A percentile compares a stretch with the other conserved stretches of the same genome.
These are phyloP conservation scores for Melanocharis versteri DNA, from an alignment of 2,113 vertebrate genomes.

Conservation along the genomic window DNA sequence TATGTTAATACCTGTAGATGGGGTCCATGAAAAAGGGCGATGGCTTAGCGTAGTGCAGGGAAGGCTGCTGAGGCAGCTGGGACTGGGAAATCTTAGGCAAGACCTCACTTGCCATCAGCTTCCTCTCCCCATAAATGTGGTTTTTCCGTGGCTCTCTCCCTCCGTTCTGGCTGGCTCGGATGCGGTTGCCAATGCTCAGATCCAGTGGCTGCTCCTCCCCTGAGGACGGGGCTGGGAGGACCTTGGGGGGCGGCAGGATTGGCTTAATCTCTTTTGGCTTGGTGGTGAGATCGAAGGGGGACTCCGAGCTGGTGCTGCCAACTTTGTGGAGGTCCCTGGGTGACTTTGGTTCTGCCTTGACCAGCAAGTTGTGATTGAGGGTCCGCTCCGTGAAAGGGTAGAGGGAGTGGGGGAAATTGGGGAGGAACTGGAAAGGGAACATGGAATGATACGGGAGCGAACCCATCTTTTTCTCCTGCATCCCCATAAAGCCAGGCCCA, in stretches of 20 bases:
- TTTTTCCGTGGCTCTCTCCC: conserved; percentile 85
- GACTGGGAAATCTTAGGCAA: conserved; percentile 79
- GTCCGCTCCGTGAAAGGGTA: conserved; percentile 90
- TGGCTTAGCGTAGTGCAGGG: conserved; percentile 96
- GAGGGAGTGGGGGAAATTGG: conserved; percentile 92
- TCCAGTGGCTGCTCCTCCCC: conserved; percentile 95
- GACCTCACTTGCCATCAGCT: conserved; percentile 78
- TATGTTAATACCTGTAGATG: conserved; percentile 98
- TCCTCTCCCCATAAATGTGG: conserved; percentile 85
- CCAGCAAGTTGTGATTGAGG: conserved; percentile 89
- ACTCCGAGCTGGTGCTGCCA: conserved; percentile 77
- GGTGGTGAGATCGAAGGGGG: conserved; percentile 96
- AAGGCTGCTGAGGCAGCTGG: conserved; percentile 85
- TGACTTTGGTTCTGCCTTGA: conserved; percentile 95
- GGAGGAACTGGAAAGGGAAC: conserved; percentile 96
- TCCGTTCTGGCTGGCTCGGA: conserved; percentile 86
- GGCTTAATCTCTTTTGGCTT: conserved; percentile 91
- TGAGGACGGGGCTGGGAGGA: conserved; percentile 60
- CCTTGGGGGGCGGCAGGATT: conserved; percentile 71
- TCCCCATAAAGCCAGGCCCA: conserved; percentile 92
- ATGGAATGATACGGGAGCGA: conserved; percentile 92
- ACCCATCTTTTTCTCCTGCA: conserved; percentile 96
- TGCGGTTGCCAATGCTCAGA: conserved; percentile 92
- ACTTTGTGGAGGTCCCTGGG: conserved; percentile 90
- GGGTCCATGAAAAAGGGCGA: conserved; percentile 99